Evolutionary conservation across 2,797 vertebrate genomes (phyloP).

Genomic region (Eulemur rubriventer): DNA sequence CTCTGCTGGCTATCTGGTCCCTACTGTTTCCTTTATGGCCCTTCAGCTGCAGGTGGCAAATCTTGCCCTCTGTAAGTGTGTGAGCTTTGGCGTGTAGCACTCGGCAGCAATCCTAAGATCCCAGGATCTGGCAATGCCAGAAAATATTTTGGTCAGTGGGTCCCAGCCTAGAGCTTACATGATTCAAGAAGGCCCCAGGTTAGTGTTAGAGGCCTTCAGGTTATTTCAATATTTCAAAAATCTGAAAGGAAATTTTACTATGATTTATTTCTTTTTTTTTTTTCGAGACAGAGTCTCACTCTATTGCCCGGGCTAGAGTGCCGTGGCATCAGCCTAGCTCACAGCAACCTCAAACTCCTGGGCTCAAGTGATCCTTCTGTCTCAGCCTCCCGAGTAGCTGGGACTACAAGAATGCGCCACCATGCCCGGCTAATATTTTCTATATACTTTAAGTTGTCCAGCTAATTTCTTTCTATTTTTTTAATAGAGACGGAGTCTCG

Average conservation of each 20-base stretch:
- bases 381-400: too few relatives aligned
- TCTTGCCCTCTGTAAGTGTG: not conserved
- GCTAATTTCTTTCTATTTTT: too few relatives aligned
- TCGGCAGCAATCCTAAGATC: not conserved
- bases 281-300: too few relatives aligned
- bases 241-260: not conserved
- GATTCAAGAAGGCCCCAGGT: not conserved
- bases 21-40: not conserved
- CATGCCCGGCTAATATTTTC: too few relatives aligned
- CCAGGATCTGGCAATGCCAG: not conserved
- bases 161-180: not conserved
- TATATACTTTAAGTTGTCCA: too few relatives aligned
- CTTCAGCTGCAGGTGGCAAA: not conserved
- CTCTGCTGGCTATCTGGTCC: not conserved
- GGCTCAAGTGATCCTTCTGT: too few relatives aligned
- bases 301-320: too few relatives aligned
- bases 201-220: not conserved
- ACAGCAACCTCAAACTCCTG: too few relatives aligned
- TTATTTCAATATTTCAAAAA: not conserved
- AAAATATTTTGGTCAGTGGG: not conserved
- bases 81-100: not conserved
- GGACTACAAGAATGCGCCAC: too few relatives aligned
- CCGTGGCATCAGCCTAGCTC: too few relatives aligned
- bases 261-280: not conserved
- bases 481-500: too few relatives aligned